Base-by-base conservation (phyloP, 2,888 invertebrate genomes). In the Pristionchus fissidentatus region DNA sequence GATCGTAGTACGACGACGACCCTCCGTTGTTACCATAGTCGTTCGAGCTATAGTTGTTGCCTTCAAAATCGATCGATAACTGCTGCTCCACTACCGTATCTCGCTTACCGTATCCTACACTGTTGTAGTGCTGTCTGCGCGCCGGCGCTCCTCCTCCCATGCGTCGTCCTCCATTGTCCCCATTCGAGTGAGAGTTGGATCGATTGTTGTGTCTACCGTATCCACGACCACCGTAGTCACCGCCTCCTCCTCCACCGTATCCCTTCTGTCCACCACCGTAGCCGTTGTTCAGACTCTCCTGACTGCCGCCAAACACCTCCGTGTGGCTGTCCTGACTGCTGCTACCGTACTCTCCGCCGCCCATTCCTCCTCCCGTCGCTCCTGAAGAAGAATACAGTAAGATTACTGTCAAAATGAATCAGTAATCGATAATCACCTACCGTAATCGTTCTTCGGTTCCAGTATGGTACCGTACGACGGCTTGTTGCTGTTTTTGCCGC, bases 281-380 rank as follows among this genome's bases (percentile, higher is more conserved):
- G 29, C 52, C 57, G 10, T 32, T 19, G 26, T 57, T 79, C 38
- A 79, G 79, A 26, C 79, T 79, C 41, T 79, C 79, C 57, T 79
- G 79, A 41, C 79, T 79, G 38, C 79, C 79, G 29, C 79, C 79
- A 41, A 79, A 79, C 13, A 79, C 79, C 38, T 79, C 57, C 29
- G 38, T 38, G 38, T 26, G 79, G 29, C 79, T 79, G 38, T 79
- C 79, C n/a, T 55, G 52, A 22, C 79, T 79, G 43, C 79, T 79
- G 79, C 49, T 49, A 15, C 49, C 75, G 75, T 46, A 49, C 75
- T 49, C 49, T n/a, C 73, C 73, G 22, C 41, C 70, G 13, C 38
- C 46, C 19, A 43, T 46, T 26, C n/a, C 7, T 10, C 73, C 46
- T 73, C 22, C 13, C n/a, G n/a, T n/a, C n/a, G n/a, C n/a, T n/a